Evolutionary conservation across 2,113 vertebrate species (phyloP).

Genomic region (Phyllostomus hastatus): DNA sequence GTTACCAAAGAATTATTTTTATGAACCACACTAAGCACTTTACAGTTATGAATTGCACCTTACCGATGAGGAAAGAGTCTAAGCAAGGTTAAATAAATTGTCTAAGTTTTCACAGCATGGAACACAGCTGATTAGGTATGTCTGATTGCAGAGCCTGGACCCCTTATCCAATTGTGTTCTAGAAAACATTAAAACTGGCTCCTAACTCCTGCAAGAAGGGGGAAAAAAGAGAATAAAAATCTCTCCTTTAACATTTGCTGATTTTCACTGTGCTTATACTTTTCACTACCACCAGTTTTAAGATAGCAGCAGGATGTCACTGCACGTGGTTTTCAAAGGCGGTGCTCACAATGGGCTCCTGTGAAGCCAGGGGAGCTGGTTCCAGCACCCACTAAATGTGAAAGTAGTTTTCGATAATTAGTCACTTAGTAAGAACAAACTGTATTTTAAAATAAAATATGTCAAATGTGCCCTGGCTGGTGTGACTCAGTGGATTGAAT

Average conservation of each 20-base stretch:
- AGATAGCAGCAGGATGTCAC: background rate
- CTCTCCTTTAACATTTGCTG: background rate
- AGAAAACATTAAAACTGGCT: background rate
- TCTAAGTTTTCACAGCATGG: background rate
- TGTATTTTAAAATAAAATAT: constrained; percentile 18
- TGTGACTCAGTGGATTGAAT: too few species aligned
- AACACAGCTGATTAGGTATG: background rate
- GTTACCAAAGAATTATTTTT: background rate
- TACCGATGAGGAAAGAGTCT: background rate
- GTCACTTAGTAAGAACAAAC: background rate
- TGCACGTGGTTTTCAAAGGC: background rate
- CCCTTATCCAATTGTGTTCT: fast-evolving
- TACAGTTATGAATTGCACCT: background rate
- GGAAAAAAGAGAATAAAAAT: too few species aligned
- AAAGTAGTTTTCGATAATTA: background rate
- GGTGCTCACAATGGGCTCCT: fast-evolving
- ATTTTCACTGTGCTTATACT: background rate
- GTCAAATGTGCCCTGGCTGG: background rate
- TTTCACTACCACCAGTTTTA: background rate
- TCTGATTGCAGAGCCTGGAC: background rate
- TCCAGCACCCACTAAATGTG: fast-evolving
- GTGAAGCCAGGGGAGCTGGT: fast-evolving
- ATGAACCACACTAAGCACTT: background rate
- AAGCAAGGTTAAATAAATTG: background rate
- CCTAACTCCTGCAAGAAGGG: background rate